Base-by-base conservation (phyloP, 2,797 vertebrate genomes). In the Nasua narica region DNA sequence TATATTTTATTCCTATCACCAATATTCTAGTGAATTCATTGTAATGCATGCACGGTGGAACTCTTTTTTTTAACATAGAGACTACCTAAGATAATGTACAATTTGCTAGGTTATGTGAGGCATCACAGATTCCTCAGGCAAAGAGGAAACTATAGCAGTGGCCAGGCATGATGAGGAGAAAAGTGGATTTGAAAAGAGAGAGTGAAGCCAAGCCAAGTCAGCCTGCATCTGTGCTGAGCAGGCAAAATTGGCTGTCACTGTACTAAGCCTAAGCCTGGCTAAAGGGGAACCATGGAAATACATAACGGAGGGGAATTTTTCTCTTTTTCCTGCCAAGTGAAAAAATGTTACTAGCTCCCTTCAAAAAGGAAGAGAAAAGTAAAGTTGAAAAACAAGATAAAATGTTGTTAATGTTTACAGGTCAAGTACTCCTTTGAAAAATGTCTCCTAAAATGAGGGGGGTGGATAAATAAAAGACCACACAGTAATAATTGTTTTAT, bases 11-110 rank as follows among this genome's bases (percentile, higher is more conserved):
- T 76, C 35, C n/a, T 67, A 56, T 72, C 69, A 40, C 13, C 6
- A 74, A 18, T 29, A 78, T 35, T 46, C 3, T 4, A 43, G 35
- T 50, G 14, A 89, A 90, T 56, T 23, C 7, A n/a, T 50, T 62
- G 1, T 48, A 70, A 65, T 52, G 0, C 3, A 19, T 62, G 4
- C 0, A 40, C 0, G 5, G 11, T 25, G 6, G n/a, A 72, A 54
- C 15, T 54, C 14, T 5, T 40, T 82, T 82, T 83, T 37, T 78
- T 65, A 70, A 69, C 50, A 37, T n/a, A 32, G 62, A 78, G 2
- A 0, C 3, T 69, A 78, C 35, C 72, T 84, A 85, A 83, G 81
- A 86, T 74, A 74, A 52, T 21, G 29, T 48, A 15, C 15, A n/a
- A 11, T 18, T 67, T 69, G 23, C 37, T 62, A 23, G 27, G 13